Evolutionary conservation across 2,888 invertebrate species (phyloP), one percentile per base, ranked within the genome.

Genomic region (Smittia sp.): DNA sequence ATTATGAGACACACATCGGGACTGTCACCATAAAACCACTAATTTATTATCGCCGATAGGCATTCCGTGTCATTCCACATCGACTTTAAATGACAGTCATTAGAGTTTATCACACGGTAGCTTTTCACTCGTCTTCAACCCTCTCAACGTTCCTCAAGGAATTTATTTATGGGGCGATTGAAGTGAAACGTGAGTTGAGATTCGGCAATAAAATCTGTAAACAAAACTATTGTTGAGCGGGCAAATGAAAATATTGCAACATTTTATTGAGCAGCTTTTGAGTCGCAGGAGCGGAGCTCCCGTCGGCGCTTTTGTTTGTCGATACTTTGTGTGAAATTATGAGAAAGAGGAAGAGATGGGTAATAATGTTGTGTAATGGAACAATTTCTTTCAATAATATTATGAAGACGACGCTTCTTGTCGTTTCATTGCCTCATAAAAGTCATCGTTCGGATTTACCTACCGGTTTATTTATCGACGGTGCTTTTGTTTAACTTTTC

Each of bases 211-310:
- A 70, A 70, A 70, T 70, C 58, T 70, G 70, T 70, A 70, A 70
- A 70, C 70, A 70, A 70, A 70, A 70, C 32, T 69, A 69, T 69
- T 46, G 22, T 38, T 70, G 18, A 58, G n/a, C 22, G 46, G 22
- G 58, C 7, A 58, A 70, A 70, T 70, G 70, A 58, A 70, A 70
- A 70, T 70, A 70, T 70, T 70, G 70, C 70, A 70, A 70, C 54
- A 58, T 70, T 70, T 70, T 70, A 70, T 70, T 70, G 70, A 70
- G 46, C 70, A 70, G 58, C 70, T 38, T 70, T 69, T 58, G 24
- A 11, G 1, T 63, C 13, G 1, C 22, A 9, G 6, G 58, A 58
- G n/a, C n/a, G n/a, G 22, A 62, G 6, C 24, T 63, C 63, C 27
- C 27, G 27, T 22, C 63, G 25, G 63, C 7, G 63, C 63, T 63